Evolutionary conservation across 2,797 vertebrate genomes (phyloP).

Genomic region (Staurois parvus): DNA sequence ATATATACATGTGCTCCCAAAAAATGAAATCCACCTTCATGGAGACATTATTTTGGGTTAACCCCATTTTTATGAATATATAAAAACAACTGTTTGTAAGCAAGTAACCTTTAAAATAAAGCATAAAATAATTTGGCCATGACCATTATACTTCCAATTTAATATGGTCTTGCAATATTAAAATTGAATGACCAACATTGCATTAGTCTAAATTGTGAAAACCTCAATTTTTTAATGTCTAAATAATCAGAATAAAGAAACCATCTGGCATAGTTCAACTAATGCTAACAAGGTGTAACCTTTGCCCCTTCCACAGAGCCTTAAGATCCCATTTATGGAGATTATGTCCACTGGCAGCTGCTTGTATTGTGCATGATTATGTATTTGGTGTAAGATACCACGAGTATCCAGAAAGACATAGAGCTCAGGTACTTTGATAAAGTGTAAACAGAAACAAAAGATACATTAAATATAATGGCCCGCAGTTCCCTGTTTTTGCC

Average conservation of each 20-base stretch:
- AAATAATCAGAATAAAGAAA: slow-evolving; percentile 35
- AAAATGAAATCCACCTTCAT: no score
- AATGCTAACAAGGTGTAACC: slow-evolving; percentile 60
- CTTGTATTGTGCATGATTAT: slow-evolving; percentile 20
- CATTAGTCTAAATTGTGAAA: no score
- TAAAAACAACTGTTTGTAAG: no score
- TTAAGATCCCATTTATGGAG: slow-evolving; percentile 43
- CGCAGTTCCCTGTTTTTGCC: not conserved
- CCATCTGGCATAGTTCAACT: slow-evolving; percentile 54
- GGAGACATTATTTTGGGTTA: no score
- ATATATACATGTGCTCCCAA: no score
- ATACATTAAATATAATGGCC: not conserved
- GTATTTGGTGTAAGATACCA: no score
- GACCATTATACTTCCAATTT: no score
- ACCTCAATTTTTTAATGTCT: slow-evolving; percentile 29
- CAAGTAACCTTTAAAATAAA: no score
- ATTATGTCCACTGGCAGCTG: slow-evolving; percentile 44
- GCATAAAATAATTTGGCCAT: no score
- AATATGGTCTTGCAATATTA: no score
- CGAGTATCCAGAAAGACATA: not conserved
- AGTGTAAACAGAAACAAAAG: not conserved
- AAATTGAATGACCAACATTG: no score
- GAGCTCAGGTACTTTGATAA: not conserved
- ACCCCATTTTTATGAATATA: no score
- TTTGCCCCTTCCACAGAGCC: slow-evolving; percentile 40